A percentile compares a stretch with the other conserved stretches of the same genome.
Conservation (phyloP, 2,113 vertebrate genomes). For the Hypocryptadius cinnamomeus region DNA sequence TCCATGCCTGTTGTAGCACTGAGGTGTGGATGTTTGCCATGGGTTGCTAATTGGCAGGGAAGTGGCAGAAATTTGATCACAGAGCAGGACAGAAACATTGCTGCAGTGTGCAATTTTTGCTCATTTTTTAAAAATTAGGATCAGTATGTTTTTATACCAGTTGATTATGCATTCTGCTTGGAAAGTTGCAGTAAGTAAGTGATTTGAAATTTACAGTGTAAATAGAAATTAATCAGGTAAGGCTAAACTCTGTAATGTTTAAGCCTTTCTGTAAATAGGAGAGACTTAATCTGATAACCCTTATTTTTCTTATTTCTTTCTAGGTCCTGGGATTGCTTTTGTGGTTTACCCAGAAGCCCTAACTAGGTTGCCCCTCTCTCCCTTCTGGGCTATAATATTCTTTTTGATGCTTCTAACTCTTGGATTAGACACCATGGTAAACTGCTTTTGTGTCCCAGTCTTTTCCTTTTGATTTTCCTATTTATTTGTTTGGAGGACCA, state of each 20-base stretch:
- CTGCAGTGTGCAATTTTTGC: neutral
- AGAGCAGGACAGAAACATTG: neutral
- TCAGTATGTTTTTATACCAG: neutral
- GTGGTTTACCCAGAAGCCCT: slow-evolving; percentile 98
- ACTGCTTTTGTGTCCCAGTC: neutral
- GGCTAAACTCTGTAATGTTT: neutral
- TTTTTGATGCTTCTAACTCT: slow-evolving; percentile 98
- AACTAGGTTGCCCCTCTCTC: slow-evolving; percentile 92
- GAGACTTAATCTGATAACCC: neutral
- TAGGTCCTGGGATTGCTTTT: slow-evolving; percentile 96
- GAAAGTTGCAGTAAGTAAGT: neutral
- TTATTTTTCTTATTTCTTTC: slow-evolving; percentile 11
- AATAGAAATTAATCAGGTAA: neutral
- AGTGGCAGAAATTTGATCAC: neutral
- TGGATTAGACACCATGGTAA: slow-evolving; percentile 98
- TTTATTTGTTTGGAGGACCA: neutral
- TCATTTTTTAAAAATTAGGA: neutral
- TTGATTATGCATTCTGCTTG: neutral
- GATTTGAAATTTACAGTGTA: neutral
- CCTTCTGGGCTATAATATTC: slow-evolving; percentile 99
- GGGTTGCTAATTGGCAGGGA: neutral
- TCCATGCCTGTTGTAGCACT: too few relatives aligned
- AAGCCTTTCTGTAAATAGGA: neutral
- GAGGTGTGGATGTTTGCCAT: neutral
- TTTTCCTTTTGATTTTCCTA: neutral